phyloP scores from a whole-genome alignment of 2,113 vertebrate species.

The Ciconia maguari region DNA sequence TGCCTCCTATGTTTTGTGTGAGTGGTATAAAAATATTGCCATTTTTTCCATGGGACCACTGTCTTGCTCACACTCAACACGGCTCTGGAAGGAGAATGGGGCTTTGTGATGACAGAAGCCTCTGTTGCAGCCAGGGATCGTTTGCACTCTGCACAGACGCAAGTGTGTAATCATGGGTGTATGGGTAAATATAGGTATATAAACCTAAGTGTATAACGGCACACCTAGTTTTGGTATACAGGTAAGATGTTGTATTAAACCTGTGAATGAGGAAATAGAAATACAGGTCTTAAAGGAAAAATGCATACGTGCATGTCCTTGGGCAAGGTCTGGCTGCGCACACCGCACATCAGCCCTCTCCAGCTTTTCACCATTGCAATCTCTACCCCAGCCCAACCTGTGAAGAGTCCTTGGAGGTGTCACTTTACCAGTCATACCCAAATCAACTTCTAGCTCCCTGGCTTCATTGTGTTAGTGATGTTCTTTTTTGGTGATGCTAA shows the following conservation, averaged over 20 bases:
- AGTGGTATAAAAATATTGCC: background rate
- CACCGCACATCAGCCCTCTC: background rate
- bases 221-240: background rate
- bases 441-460: background rate
- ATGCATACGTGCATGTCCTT: background rate
- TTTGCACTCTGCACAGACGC: background rate
- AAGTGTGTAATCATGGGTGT: background rate
- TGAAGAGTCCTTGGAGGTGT: background rate
- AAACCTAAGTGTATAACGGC: rapidly evolving
- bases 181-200: background rate
- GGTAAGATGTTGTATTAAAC: background rate
- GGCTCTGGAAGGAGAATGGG: background rate
- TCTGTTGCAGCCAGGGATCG: background rate
- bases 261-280: background rate
- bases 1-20: background rate
- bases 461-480: background rate
- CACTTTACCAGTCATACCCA: background rate
- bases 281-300: background rate
- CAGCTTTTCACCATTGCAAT: background rate
- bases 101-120: background rate
- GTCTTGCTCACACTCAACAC: background rate
- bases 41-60: background rate
- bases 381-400: background rate
- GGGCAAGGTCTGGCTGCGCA: background rate
- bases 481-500: background rate